Evolutionary conservation across 2,797 vertebrate genomes (phyloP), one percentile per base, ranked within the genome.

Genomic region (Etheostoma nigrum): DNA sequence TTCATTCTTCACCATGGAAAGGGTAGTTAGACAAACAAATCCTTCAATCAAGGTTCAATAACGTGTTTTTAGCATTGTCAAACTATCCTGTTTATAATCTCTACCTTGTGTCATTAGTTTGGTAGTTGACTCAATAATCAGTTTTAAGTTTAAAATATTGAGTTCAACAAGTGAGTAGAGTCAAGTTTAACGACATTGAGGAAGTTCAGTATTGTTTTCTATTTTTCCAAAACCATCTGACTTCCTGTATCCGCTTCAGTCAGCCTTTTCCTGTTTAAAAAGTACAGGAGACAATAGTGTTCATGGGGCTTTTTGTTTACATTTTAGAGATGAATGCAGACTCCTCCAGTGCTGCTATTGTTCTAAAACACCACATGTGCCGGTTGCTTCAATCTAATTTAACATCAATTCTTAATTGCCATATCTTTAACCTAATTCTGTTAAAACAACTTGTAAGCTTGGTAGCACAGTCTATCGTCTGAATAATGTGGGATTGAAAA

Each of bases 241-340:
- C 83, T 86, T 89, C 89, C 88, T 88, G 63, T 78, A 53, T 87
- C 76, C 65, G 60, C 62, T 83, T 55, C 49, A 68, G 7, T 82
- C 83, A 44, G 79, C 61, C 84, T 57, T 89, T 93, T 94, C 92
- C 92, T 90, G 87, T 78, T 71, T 76, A 60, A 30, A 54, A 52
- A 64, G 62, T 2, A 33, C 64, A 55, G 49, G 23, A 83, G 54
- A 87, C 90, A 91, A 91, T 87, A 62, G 88, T 51, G 65, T 59
- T 77, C 57, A 62, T 15, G 1, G 62, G 45, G 60, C 14, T 58
- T 45, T 23, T 21, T 74, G 52, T 86, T 84, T 65, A 68, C 6
- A n/a, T 57, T 69, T 23, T 7, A 51, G 23, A 30, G 27, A 10
- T 23, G 58, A 47, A 67, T 55, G 65, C 25, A 67, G 25, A 55